phyloP scores from a whole-genome alignment of 2,888 invertebrate genomes.

The Nephrotoma flavescens region DNA sequence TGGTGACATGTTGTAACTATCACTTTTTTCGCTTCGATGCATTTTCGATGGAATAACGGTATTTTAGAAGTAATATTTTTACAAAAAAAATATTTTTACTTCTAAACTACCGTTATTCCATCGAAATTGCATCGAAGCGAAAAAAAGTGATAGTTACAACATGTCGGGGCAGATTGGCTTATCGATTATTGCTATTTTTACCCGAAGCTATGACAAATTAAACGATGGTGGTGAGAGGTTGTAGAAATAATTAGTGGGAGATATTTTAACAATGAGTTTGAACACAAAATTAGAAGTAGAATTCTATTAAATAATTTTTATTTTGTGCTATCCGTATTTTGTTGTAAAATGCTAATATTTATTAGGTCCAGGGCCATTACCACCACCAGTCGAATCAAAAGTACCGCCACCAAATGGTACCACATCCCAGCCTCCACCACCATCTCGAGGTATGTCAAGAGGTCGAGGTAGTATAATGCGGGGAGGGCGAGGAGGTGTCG shows the following conservation, averaged over 20 bases:
- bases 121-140: no score
- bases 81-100: no score
- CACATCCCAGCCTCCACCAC: conserved; percentile 14
- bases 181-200: no score
- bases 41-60: no score
- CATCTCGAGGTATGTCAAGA: conserved; percentile 19
- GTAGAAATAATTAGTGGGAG: background rate
- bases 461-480: conserved; percentile 25
- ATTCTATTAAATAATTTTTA: background rate
- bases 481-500: conserved; percentile 27
- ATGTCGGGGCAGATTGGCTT: no score
- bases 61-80: no score
- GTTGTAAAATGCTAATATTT: background rate
- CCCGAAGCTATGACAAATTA: background rate
- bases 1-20: no score
- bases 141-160: no score
- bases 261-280: no score
- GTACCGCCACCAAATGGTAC: conserved; percentile 13
- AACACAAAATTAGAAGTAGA: no score
- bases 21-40: no score
- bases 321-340: background rate
- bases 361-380: conserved; percentile 9
- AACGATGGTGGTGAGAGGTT: background rate
- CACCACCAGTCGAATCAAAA: conserved; percentile 14
- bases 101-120: no score